phyloP scores from a whole-genome alignment of 1,140 invertebrate genomes.

The Adelges cooleyi region DNA sequence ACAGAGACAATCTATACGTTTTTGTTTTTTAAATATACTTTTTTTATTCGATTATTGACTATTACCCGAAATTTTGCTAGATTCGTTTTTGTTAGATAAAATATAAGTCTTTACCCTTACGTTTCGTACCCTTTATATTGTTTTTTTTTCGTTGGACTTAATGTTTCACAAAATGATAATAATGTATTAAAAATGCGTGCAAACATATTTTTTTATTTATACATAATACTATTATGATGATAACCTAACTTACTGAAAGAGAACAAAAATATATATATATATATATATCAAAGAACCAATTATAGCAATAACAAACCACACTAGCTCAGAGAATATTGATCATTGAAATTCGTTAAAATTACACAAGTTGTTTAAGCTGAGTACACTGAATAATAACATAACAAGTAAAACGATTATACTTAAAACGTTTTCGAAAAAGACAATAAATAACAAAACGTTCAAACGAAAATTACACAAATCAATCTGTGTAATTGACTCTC shows the following conservation, averaged over 20 bases:
- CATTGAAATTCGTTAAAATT: neutral
- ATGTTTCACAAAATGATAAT: slow-evolving; percentile 5
- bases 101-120: slow-evolving; percentile 3
- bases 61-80: slow-evolving; percentile 3
- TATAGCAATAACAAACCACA: too few species aligned
- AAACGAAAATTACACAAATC: neutral
- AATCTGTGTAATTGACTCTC: neutral
- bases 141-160: neutral
- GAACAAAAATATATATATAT: too few species aligned
- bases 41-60: neutral
- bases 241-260: too few species aligned
- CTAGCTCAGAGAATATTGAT: neutral
- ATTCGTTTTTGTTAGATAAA: slow-evolving; percentile 14
- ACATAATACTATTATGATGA: too few species aligned
- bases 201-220: slow-evolving; percentile 3
- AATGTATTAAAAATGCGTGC: neutral
- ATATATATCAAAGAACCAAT: too few species aligned
- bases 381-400: too few species aligned
- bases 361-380: too few species aligned
- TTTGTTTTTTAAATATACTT: too few species aligned
- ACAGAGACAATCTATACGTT: too few species aligned
- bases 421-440: too few species aligned
- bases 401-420: too few species aligned
- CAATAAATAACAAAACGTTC: neutral
- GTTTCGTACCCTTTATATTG: slow-evolving; percentile 14